Evolutionary conservation across 2,113 vertebrate genomes (phyloP).

Genomic region (Mobula birostris): DNA sequence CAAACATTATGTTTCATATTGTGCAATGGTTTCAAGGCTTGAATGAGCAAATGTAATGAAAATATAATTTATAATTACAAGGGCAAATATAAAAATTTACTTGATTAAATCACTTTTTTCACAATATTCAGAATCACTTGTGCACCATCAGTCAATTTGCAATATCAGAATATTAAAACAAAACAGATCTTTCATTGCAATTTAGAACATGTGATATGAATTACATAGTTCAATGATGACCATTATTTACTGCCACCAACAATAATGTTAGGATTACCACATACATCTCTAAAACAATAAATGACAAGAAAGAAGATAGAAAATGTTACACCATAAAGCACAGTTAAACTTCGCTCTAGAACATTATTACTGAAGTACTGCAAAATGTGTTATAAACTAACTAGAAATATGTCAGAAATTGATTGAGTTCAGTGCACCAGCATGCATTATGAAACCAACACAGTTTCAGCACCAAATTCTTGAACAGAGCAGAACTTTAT

Average conservation of each 20-base stretch:
- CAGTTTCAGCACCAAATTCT: too few species aligned
- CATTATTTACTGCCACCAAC: background rate
- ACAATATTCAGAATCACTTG: background rate
- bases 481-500: too few species aligned
- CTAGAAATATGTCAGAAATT: too few species aligned
- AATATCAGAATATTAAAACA: background rate
- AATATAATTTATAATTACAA: background rate
- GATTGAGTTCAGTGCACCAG: too few species aligned
- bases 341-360: background rate
- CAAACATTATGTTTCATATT: background rate
- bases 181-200: background rate
- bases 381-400: too few species aligned
- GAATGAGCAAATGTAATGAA: background rate
- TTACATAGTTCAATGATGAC: background rate
- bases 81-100: background rate
- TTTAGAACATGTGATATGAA: background rate
- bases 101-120: background rate
- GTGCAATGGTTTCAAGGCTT: slow-evolving; percentile 3
- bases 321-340: background rate
- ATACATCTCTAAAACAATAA: background rate
- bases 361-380: too few species aligned
- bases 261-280: background rate
- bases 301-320: background rate
- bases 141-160: background rate
- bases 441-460: too few species aligned